Evolutionary conservation across 2,797 vertebrate species (phyloP).

Genomic region (Synanceia verrucosa): DNA sequence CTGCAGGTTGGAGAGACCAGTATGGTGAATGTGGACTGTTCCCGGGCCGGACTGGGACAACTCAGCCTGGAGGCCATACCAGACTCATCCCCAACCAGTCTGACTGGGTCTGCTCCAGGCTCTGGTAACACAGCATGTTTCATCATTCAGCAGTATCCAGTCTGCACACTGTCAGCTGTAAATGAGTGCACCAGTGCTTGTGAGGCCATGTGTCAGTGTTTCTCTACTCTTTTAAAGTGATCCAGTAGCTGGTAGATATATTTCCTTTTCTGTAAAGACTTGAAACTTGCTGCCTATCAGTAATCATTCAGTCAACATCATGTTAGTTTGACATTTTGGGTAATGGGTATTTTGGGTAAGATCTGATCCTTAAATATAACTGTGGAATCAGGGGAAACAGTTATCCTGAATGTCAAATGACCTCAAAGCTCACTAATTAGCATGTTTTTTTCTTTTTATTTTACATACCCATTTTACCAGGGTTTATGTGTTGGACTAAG

Average conservation of each 20-base stretch:
- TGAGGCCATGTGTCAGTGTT: too few relatives aligned
- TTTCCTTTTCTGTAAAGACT: background rate
- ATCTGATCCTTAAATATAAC: background rate
- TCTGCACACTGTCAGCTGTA: too few relatives aligned
- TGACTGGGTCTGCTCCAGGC: constrained; percentile 19
- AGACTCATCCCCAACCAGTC: constrained; percentile 74
- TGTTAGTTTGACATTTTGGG: background rate
- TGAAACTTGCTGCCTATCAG: too few relatives aligned
- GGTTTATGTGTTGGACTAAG: background rate
- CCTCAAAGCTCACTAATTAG: background rate
- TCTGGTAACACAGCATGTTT: constrained; percentile 34
- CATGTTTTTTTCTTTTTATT: background rate
- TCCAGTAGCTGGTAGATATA: background rate
- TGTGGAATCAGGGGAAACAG: background rate
- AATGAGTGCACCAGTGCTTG: background rate
- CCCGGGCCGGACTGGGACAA: constrained; percentile 87
- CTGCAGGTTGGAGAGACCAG: constrained; percentile 87
- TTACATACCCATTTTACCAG: background rate
- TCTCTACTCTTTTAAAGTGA: background rate
- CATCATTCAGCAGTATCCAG: background rate
- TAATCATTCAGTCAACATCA: background rate
- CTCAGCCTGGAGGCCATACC: constrained; percentile 87
- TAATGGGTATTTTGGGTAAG: background rate
- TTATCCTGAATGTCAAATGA: background rate
- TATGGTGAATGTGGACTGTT: constrained; percentile 91